Evolutionary conservation across 2,797 vertebrate species (phyloP), one percentile per base, ranked within the genome.

Genomic region (Protonibea diacanthus): DNA sequence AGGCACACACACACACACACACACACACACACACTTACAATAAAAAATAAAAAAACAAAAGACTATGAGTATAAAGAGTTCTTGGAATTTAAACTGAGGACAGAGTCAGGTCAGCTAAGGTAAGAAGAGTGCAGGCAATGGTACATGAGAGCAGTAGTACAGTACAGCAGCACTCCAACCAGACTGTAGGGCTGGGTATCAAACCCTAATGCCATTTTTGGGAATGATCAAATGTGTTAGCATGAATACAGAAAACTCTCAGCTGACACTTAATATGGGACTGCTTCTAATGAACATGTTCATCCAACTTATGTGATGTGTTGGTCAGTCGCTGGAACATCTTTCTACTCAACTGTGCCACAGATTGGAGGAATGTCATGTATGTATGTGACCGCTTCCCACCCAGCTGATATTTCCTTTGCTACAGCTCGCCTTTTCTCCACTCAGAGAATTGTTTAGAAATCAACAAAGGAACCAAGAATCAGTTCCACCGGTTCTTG

Each of bases 1-100:
- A 18, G 25, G 40, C 71, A 33, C 14, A 51, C 23, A 27, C 48
- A 29, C 25, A 33, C 49, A 52, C 25, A 60, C 21, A 20, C 33
- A 53, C 47, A 23, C 25, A 27, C 25, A 80, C 56, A 45, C 61
- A n/a, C 6, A 62, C 20, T 11, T 21, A 48, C 2, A 6, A 12
- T 13, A 62, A 29, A 73, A 80, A 75, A 65, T 52, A 71, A 78
- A 67, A 67, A 74, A 10, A 71, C 67, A 71, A 81, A 38, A 17
- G 56, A 14, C 60, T 71, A 14, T 27, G 59, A 45, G 42, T 29
- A 45, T n/a, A 13, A 64, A 44, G 12, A 29, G 25, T 73, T 82
- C 38, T 23, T 47, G 23, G 61, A 76, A 78, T 60, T 67, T 3
- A 15, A 33, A 62, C 27, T 52, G 1, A 33, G 56, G 48, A 21